These are phyloP conservation scores for Mactra quadrangularis DNA, from an alignment of 1,140 invertebrate species.

Conservation along the genomic window DNA sequence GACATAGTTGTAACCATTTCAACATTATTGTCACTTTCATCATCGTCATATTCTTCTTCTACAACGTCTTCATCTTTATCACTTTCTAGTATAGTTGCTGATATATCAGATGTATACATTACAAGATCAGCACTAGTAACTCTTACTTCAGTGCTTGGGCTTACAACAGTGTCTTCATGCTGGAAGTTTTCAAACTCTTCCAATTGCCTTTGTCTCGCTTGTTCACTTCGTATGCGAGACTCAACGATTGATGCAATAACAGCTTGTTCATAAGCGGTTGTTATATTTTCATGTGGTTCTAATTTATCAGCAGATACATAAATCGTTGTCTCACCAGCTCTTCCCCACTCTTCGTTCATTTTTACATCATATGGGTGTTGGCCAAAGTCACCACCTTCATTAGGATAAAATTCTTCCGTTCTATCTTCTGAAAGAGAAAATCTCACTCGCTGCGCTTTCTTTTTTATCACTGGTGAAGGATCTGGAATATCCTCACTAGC, in stretches of 20 bases:
- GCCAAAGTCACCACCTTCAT: slow-evolving; percentile 34
- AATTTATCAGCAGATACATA: neutral
- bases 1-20: slow-evolving; percentile 51
- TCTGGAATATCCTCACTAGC: neutral
- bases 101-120: slow-evolving; percentile 41
- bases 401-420: slow-evolving; percentile 14
- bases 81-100: neutral
- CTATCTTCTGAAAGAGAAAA: slow-evolving; percentile 64
- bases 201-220: slow-evolving; percentile 56
- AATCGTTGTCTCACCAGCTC: neutral
- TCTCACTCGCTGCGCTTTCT: slow-evolving; percentile 64
- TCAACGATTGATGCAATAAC: slow-evolving; percentile 78
- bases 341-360: slow-evolving; percentile 54
- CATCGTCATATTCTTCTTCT: slow-evolving; percentile 61
- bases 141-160: slow-evolving; percentile 55
- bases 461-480: slow-evolving; percentile 53
- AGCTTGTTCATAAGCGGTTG: slow-evolving; percentile 74
- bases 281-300: slow-evolving; percentile 80
- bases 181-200: slow-evolving; percentile 39
- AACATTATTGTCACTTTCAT: slow-evolving; percentile 33
- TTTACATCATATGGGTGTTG: slow-evolving; percentile 47
- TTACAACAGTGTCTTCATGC: slow-evolving; percentile 41
- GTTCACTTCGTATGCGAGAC: slow-evolving; percentile 72
- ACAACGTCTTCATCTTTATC: slow-evolving; percentile 62
- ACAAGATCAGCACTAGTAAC: slow-evolving; percentile 16